phyloP scores from a whole-genome alignment of 2,113 vertebrate genomes.

The Arothron firmamentum region DNA sequence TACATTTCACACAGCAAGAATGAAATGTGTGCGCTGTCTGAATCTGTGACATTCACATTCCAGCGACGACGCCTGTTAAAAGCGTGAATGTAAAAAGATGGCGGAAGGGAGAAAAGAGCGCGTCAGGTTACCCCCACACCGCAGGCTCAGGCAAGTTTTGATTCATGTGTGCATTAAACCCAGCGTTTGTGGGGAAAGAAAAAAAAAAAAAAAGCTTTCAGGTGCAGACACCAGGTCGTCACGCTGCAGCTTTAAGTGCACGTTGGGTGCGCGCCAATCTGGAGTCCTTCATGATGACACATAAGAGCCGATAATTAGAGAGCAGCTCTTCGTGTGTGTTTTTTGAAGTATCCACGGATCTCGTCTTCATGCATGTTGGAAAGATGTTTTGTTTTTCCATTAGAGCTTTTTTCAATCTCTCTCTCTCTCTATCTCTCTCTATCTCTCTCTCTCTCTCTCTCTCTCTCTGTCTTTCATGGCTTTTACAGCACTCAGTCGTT shows the following conservation, averaged over 20 bases:
- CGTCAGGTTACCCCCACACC: too few species aligned
- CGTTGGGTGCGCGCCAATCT: conserved; percentile 35
- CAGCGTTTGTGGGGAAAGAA: conserved; percentile 20
- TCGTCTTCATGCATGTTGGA: conserved; percentile 22
- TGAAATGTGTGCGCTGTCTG: too few species aligned
- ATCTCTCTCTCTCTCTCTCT: too few species aligned
- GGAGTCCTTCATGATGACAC: conserved; percentile 43
- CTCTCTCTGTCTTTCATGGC: not conserved
- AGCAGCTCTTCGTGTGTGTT: conserved; percentile 38
- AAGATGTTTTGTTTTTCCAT: conserved; percentile 1
- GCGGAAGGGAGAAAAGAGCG: too few species aligned
- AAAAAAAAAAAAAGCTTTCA: conserved; percentile 39
- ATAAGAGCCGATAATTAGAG: conserved; percentile 65
- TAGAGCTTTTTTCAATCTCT: not conserved
- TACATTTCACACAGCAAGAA: too few species aligned
- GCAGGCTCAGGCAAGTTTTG: conserved; percentile 38
- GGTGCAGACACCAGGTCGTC: conserved; percentile 11
- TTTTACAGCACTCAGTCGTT: not conserved
- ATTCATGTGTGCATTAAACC: conserved; percentile 19
- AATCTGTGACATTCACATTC: too few species aligned
- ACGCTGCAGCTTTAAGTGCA: conserved; percentile 17
- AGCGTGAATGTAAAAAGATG: too few species aligned
- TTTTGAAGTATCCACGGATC: conserved; percentile 34
- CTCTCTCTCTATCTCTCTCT: too few species aligned
- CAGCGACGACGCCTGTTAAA: too few species aligned